A percentile compares a stretch with the other conserved stretches of the same genome.
phyloP scores from a whole-genome alignment of 2,113 vertebrate species.

The Lamprotornis superbus region DNA sequence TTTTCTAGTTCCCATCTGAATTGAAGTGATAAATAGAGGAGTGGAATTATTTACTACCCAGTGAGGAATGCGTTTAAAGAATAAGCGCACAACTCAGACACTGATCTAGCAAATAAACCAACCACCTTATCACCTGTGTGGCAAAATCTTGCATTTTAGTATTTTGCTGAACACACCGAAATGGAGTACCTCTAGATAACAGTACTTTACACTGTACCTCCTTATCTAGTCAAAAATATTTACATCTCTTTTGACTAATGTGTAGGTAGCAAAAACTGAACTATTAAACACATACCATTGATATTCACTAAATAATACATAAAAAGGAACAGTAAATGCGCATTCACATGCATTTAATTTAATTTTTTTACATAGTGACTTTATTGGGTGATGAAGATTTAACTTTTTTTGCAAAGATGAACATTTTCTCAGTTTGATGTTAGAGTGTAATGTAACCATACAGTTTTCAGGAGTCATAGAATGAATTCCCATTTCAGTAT shows the following conservation, averaged over 20 bases:
- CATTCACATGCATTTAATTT: constrained; percentile 87
- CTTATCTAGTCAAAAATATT: constrained; percentile 82
- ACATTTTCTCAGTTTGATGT: constrained; percentile 23
- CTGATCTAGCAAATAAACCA: constrained; percentile 73
- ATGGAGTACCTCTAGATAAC: constrained; percentile 75
- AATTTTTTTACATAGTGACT: constrained; percentile 74
- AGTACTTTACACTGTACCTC: constrained; percentile 77
- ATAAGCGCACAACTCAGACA: constrained; percentile 64
- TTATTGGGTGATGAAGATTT: constrained; percentile 53
- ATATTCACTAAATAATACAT: constrained; percentile 82
- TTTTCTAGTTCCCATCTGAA: constrained; percentile 79
- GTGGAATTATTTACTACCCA: constrained; percentile 72
- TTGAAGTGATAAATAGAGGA: constrained; percentile 75
- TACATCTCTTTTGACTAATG: constrained; percentile 82
- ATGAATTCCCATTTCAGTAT: constrained; percentile 47
- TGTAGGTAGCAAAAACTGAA: constrained; percentile 82
- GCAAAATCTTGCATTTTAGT: constrained; percentile 59
- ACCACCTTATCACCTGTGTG: constrained; percentile 59
- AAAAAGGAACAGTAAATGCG: constrained; percentile 79
- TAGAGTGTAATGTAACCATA: neutral
- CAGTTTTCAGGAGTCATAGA: constrained; percentile 29
- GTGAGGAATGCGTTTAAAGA: constrained; percentile 60
- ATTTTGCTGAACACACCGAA: constrained; percentile 61
- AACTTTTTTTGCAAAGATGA: constrained; percentile 38
- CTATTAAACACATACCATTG: constrained; percentile 84